phyloP scores from a whole-genome alignment of 1,140 invertebrate species.

The Drosophila hydei region DNA sequence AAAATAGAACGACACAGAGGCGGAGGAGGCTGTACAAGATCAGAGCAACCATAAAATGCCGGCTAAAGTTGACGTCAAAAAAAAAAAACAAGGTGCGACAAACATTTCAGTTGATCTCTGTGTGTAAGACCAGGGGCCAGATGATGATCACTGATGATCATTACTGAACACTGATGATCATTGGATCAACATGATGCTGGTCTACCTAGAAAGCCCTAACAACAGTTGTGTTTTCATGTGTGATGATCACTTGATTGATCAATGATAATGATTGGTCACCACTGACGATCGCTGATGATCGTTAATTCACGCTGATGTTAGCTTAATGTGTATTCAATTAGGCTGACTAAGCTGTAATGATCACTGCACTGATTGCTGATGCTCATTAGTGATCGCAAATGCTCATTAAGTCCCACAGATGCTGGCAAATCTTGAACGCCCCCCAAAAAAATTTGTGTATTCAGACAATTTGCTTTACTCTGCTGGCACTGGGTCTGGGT shows the following conservation, averaged over 20 bases:
- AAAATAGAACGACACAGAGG: constrained; percentile 59
- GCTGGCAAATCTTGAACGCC: constrained; percentile 43
- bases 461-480: constrained; percentile 12
- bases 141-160: neutral
- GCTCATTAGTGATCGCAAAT: neutral
- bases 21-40: constrained; percentile 20
- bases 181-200: neutral
- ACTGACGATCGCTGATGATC: constrained; percentile 25
- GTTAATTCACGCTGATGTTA: neutral
- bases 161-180: neutral
- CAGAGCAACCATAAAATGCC: constrained; percentile 42
- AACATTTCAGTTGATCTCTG: constrained; percentile 32
- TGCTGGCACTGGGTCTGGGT: constrained; percentile 1
- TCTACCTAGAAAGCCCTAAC: constrained; percentile 35
- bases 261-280: neutral
- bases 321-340: no score
- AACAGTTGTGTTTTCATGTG: constrained; percentile 12
- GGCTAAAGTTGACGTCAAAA: constrained; percentile 45
- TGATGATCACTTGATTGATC: neutral
- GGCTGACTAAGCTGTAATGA: no score
- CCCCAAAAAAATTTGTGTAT: constrained; percentile 28
- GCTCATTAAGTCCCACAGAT: neutral
- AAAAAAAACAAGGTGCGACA: constrained; percentile 38
- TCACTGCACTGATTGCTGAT: neutral
- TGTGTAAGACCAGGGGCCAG: constrained; percentile 28